phyloP scores from a whole-genome alignment of 2,113 vertebrate genomes.

The Hyla sarda region DNA sequence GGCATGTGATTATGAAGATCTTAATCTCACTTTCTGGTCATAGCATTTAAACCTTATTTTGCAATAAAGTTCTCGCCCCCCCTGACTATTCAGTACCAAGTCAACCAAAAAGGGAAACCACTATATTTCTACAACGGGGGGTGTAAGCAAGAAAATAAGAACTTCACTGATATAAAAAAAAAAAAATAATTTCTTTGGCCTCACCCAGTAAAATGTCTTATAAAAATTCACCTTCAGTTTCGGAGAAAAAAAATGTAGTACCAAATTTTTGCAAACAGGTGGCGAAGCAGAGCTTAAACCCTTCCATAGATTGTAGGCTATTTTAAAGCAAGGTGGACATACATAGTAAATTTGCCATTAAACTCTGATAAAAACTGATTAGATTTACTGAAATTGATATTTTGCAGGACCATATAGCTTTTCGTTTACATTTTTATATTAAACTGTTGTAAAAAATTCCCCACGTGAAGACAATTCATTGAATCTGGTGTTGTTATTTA shows the following conservation, averaged over 20 bases:
- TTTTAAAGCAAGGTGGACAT: neutral
- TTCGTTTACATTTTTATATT: neutral
- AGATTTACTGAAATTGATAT: neutral
- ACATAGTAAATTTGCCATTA: neutral
- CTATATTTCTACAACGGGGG: too few relatives aligned
- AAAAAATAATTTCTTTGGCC: too few relatives aligned
- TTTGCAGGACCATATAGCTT: neutral
- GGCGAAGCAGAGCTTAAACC: neutral
- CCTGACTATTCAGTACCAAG: too few relatives aligned
- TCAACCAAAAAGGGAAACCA: too few relatives aligned
- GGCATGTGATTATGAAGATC: too few relatives aligned
- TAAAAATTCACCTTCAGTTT: neutral
- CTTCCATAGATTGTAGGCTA: neutral
- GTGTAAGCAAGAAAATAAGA: too few relatives aligned
- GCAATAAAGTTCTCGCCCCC: too few relatives aligned
- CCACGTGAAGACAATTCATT: neutral
- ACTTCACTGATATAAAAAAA: too few relatives aligned
- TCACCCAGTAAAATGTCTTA: neutral
- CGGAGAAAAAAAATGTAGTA: neutral
- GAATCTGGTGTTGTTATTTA: neutral
- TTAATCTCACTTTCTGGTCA: too few relatives aligned
- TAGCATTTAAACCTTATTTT: too few relatives aligned
- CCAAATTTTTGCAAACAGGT: neutral
- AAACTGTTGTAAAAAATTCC: neutral
- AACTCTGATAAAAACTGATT: too few relatives aligned